Percentiles rank a stretch among this genome's conserved stretches.
Conservation (phyloP, 2,113 vertebrate genomes). For the Myiozetetes cayanensis region DNA sequence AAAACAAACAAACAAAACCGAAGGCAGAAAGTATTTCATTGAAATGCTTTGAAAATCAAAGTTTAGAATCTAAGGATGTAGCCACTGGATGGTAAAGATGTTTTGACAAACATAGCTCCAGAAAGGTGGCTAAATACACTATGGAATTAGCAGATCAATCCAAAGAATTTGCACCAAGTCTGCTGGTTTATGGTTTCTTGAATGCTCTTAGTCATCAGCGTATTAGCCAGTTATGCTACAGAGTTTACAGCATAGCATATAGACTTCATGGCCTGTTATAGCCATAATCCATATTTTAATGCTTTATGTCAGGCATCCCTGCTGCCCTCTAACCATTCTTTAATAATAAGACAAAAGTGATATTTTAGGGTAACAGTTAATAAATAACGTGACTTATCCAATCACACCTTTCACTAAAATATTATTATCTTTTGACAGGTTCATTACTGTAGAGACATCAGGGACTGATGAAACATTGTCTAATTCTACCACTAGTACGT, state of each 20-base stretch:
- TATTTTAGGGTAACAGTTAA: conserved; percentile 90
- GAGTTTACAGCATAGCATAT: background rate
- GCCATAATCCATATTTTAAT: conserved; percentile 75
- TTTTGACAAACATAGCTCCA: background rate
- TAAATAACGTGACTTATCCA: conserved; percentile 86
- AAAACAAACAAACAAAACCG: background rate
- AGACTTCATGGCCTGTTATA: conserved; percentile 41
- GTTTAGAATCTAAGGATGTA: background rate
- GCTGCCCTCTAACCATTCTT: conserved; percentile 75
- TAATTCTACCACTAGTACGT: conserved; percentile 81
- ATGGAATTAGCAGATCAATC: background rate
- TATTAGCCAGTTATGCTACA: conserved; percentile 19
- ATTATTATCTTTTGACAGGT: conserved; percentile 91
- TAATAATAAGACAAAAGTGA: conserved; percentile 84
- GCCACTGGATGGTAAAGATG: background rate
- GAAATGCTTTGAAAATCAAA: background rate
- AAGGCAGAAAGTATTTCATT: background rate
- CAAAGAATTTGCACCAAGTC: background rate
- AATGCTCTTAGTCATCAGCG: background rate
- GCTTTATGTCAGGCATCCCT: conserved; percentile 81
- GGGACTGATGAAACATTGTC: conserved; percentile 76
- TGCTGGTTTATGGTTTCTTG: background rate
- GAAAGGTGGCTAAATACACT: background rate
- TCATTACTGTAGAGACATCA: conserved; percentile 83
- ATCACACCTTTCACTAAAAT: conserved; percentile 85